Evolutionary conservation across 2,888 invertebrate genomes (phyloP), one percentile per base, ranked within the genome.

Genomic region (Psylliodes chrysocephalus): DNA sequence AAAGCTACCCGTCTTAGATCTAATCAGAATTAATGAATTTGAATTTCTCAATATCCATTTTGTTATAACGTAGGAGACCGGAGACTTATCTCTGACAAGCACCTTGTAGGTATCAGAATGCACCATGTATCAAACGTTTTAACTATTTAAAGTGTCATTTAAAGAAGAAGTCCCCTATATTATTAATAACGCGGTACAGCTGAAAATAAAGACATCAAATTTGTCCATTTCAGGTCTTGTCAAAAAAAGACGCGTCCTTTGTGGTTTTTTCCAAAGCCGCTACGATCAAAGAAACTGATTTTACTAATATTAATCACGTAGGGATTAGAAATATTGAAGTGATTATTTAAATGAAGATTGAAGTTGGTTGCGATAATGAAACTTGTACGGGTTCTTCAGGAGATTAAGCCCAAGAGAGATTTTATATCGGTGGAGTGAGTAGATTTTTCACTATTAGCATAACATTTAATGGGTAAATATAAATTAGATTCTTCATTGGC

Each of bases 321-420:
- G 60, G 77, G 79, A 79, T 79, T 79, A 79, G 78, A 78, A 77
- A 78, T 77, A 80, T 78, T 71, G 76, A 75, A 75, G 79, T 73
- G 79, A 77, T 80, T 80, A 80, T 79, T 78, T 79, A 80, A 80
- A 80, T 80, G 78, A 77, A 79, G 79, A 79, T 77, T 73, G 77
- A 78, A 74, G 75, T 72, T 74, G 66, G 35, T 54, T 60, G 73
- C 72, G 76, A 77, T 77, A 78, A 77, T 75, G 73, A 71, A 74
- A 75, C 73, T 71, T 73, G 72, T 74, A 73, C 70, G 73, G 72
- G 70, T 73, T 75, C 73, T 70, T 71, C 73, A 71, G 71, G 69
- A 73, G 73, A 73, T 75, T 73, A 73, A 68, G 69, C 72, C 69
- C 57, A 44, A 68, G 67, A 44, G 57, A 33, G 38, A 61, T 56